Base-by-base conservation (phyloP, 1,140 invertebrate species). In the Drosophila parvula region DNA sequence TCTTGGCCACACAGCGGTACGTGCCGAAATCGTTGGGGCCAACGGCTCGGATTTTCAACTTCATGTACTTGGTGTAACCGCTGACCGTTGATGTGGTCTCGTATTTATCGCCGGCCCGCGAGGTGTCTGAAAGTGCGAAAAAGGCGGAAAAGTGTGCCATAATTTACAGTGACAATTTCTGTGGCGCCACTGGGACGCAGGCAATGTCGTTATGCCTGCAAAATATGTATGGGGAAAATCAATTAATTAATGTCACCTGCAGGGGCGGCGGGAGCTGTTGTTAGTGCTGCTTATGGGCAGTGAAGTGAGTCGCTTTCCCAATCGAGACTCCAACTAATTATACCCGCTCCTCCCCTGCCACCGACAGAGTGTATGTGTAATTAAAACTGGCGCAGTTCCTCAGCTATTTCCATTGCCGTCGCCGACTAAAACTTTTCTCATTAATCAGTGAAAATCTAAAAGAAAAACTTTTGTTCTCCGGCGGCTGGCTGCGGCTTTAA, bases 1-100 rank as follows among this genome's bases (percentile, higher is more conserved):
- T 99, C 92, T 98, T 98, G 9, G 98, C 98, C 30, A 98, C 96
- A 91, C 98, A 99, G 91, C 96, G 96, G 93, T 97, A 98, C 9
- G 96, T 96, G 47, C 96, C 97, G 92, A 97, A 98, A 92, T 98
- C 97, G 74, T 94, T 94, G 60, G 94, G 93, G 18, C 95, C 95
- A 43, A 97, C 95, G 91, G 95, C 95, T 51, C 95, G 94, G 88
- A 98, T 97, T 92, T 96, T 97, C 77, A 98, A 94, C 93, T 95
- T 96, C 97, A 98, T 97, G 93, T 96, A 96, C 86, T 96, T 96
- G 85, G 95, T 97, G 93, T 98, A 98, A 60, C 95, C 95, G 88
- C 94, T 96, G 92, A 97, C 96, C 75, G 94, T 95, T 40, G 95
- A 94, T 63, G 95, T 94, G 48, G 96, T 95, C 88, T 97, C 95